phyloP scores from a whole-genome alignment of 2,113 vertebrate genomes.

The Grammomys dolichurus region DNA sequence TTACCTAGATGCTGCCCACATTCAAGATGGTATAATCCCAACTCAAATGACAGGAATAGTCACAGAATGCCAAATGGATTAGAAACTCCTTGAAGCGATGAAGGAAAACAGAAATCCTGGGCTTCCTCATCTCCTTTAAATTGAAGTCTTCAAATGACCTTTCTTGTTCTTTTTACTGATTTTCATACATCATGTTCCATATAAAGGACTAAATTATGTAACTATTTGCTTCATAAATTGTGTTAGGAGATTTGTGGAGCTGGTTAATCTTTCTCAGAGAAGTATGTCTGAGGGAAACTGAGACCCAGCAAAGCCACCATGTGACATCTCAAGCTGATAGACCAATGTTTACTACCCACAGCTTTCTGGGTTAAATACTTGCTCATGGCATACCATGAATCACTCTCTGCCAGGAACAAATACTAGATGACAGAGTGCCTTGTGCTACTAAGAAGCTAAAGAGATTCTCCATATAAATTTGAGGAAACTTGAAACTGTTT shows the following conservation, averaged over 20 bases:
- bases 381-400: slow-evolving; percentile 44
- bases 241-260: slow-evolving; percentile 17
- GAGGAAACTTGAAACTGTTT: slow-evolving; percentile 75
- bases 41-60: slow-evolving; percentile 36
- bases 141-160: slow-evolving; percentile 50
- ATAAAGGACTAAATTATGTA: slow-evolving; percentile 39
- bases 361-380: slow-evolving; percentile 57
- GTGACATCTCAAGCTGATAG: slow-evolving; percentile 47
- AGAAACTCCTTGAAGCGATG: slow-evolving; percentile 47
- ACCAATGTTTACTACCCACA: slow-evolving; percentile 32
- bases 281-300: slow-evolving; percentile 41
- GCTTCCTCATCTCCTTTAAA: slow-evolving; percentile 23
- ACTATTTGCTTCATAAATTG: slow-evolving; percentile 60
- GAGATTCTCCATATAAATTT: slow-evolving; percentile 60
- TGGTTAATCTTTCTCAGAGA: slow-evolving; percentile 58
- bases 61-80: slow-evolving; percentile 7
- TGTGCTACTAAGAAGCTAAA: slow-evolving; percentile 65
- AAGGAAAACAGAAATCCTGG: neutral
- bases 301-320: slow-evolving; percentile 36
- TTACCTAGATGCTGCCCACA: neutral
- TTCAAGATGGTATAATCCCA: slow-evolving; percentile 4
- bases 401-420: slow-evolving; percentile 61
- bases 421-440: slow-evolving; percentile 55
- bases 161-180: slow-evolving; percentile 54
- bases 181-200: slow-evolving; percentile 50